A percentile compares a stretch with the other conserved stretches of the same genome.
Conservation (phyloP, 2,797 vertebrate species). For the Tragopan temminckii region DNA sequence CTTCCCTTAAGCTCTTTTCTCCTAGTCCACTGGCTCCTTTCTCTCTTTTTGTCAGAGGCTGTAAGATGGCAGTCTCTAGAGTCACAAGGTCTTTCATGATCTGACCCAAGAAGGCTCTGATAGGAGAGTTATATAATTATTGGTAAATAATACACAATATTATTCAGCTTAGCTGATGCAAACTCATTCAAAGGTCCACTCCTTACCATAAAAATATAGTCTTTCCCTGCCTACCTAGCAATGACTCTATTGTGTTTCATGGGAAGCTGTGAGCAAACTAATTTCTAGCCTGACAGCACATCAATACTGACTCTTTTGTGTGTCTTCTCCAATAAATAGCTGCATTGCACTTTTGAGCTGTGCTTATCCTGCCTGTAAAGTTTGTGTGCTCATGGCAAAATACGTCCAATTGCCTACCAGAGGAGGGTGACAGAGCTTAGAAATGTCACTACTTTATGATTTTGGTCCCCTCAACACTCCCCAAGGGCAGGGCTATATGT, state of each 20-base stretch:
- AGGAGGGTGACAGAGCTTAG: background rate
- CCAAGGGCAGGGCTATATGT: too few relatives aligned
- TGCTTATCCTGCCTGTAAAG: background rate
- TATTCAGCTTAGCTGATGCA: background rate
- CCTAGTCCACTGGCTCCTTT: background rate
- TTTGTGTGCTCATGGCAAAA: background rate
- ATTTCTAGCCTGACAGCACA: background rate
- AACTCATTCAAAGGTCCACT: background rate
- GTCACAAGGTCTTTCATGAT: background rate
- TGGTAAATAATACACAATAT: background rate
- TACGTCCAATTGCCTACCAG: rapidly evolving
- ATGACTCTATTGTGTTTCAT: background rate
- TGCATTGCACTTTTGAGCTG: background rate
- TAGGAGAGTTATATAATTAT: background rate
- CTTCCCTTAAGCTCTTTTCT: background rate
- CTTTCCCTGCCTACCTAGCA: background rate
- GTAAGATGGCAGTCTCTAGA: background rate
- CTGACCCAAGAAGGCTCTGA: background rate
- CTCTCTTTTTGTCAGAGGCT: background rate
- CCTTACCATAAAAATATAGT: background rate
- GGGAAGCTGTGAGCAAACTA: background rate
- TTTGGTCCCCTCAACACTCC: background rate
- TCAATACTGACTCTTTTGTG: background rate
- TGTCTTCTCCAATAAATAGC: background rate
- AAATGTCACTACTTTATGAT: background rate